Percentiles rank a stretch among this genome's conserved stretches.
These are phyloP conservation scores for Malacosoma neustria DNA, from an alignment of 2,888 invertebrate genomes.

Conservation along the genomic window DNA sequence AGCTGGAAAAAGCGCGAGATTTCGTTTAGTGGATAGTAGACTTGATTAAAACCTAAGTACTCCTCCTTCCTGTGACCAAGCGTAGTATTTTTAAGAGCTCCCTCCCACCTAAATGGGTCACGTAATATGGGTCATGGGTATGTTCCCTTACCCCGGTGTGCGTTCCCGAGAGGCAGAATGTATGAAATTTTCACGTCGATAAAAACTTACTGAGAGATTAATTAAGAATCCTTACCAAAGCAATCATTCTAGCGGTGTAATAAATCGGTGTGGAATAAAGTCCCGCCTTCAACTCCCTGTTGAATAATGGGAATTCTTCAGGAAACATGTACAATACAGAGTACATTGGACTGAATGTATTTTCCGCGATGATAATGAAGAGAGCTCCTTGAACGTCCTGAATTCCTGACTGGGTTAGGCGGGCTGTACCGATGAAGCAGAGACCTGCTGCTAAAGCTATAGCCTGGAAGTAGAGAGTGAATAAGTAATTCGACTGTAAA, in stretches of 20 bases:
- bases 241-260: constrained; percentile 85
- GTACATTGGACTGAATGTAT: constrained; percentile 94
- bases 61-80: too few relatives aligned
- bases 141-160: too few relatives aligned
- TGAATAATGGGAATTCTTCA: constrained; percentile 84
- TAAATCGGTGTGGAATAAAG: constrained; percentile 87
- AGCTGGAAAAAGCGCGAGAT: too few relatives aligned
- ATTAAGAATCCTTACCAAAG: constrained; percentile 87
- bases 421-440: constrained; percentile 86
- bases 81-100: too few relatives aligned
- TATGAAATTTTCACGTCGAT: too few relatives aligned
- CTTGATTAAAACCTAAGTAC: too few relatives aligned
- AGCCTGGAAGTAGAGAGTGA: constrained; percentile 65
- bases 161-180: too few relatives aligned
- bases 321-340: constrained; percentile 90
- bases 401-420: constrained; percentile 85
- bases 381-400: constrained; percentile 92
- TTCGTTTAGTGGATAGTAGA: too few relatives aligned
- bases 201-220: too few relatives aligned
- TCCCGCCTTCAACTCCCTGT: constrained; percentile 87
- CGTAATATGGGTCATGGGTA: too few relatives aligned
- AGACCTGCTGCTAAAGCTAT: constrained; percentile 87
- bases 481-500: too few relatives aligned
- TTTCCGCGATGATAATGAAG: constrained; percentile 91
- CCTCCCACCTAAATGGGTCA: too few relatives aligned